Percentiles rank a stretch among this genome's conserved stretches.
Evolutionary conservation across 2,113 vertebrate genomes (phyloP).

Genomic region (Antechinus flavipes): DNA sequence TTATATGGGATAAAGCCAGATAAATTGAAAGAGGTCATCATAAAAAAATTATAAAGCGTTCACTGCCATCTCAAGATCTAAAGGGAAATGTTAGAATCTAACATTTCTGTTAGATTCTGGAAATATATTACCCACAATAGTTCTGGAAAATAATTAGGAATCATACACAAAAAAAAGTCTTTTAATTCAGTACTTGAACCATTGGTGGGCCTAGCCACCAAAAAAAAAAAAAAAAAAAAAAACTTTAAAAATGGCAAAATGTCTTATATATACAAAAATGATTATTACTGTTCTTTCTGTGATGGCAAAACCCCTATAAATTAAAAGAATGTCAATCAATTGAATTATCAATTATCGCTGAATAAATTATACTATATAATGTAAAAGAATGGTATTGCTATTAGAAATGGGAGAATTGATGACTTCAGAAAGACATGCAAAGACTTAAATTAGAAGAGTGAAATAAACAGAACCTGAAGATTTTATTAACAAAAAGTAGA

Average conservation of each 20-base stretch:
- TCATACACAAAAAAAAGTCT: neutral
- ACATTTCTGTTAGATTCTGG: no score
- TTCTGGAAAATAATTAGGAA: neutral
- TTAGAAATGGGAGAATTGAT: neutral
- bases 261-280: neutral
- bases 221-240: no score
- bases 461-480: neutral
- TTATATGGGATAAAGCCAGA: neutral
- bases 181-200: neutral
- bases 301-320: neutral
- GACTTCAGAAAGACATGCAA: neutral
- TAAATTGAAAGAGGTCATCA: neutral
- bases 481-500: neutral
- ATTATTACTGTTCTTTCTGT: neutral
- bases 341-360: neutral
- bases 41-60: neutral
- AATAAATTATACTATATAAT: neutral
- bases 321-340: neutral
- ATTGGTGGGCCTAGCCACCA: neutral
- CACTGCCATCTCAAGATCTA: slow-evolving; percentile 16
- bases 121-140: neutral
- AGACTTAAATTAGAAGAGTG: neutral
- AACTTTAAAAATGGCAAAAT: neutral
- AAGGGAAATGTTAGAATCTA: slow-evolving; percentile 5
- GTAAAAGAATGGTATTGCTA: neutral